Conservation (phyloP, 2,888 invertebrate genomes). For the Dugesia japonica region DNA sequence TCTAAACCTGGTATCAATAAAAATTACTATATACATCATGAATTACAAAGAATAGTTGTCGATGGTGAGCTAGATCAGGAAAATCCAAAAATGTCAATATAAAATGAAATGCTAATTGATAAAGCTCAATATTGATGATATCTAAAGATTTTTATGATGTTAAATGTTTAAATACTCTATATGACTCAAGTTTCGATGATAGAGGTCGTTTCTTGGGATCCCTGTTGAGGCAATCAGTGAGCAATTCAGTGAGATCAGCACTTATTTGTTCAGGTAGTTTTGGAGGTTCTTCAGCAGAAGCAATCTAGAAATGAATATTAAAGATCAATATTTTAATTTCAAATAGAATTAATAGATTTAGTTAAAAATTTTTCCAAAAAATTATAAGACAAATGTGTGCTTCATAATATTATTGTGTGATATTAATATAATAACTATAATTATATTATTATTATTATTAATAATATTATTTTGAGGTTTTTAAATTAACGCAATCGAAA, state of each 20-base stretch:
- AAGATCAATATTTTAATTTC: too few relatives aligned
- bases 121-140: not conserved
- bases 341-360: too few relatives aligned
- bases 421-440: too few relatives aligned
- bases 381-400: too few relatives aligned
- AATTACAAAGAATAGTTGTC: not conserved
- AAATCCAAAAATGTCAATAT: not conserved
- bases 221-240: constrained; percentile 47
- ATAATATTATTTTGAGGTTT: too few relatives aligned
- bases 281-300: constrained; percentile 47
- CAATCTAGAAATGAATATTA: constrained; percentile 49
- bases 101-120: constrained; percentile 4
- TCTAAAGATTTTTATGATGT: not conserved
- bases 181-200: not conserved
- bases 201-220: constrained; percentile 45
- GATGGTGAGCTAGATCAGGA: not conserved
- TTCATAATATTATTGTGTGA: too few relatives aligned
- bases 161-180: constrained; percentile 11
- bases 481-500: too few relatives aligned
- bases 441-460: too few relatives aligned
- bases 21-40: too few relatives aligned
- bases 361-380: too few relatives aligned
- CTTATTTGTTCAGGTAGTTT: constrained; percentile 47
- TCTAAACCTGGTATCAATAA: too few relatives aligned
- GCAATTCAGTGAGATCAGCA: constrained; percentile 44